Evolutionary conservation across 1,140 invertebrate species (phyloP), one percentile per base, ranked within the genome.

Genomic region (Aphelenchoides besseyi): DNA sequence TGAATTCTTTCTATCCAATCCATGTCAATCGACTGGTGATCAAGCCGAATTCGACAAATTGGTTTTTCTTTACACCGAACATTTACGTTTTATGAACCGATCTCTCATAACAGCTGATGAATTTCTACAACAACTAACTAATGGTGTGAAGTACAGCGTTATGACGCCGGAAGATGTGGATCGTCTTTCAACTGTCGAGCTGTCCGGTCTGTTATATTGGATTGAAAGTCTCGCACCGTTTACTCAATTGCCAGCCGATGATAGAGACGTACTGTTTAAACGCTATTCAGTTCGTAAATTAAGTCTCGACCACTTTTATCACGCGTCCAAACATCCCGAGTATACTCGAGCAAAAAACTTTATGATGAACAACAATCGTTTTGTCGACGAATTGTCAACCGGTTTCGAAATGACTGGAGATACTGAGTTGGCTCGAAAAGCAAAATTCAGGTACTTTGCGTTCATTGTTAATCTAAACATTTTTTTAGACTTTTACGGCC

Each of bases 101-200:
- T 54, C 67, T 28, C 26, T 57, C 23, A 29, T 69, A 26, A 57
- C 67, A 26, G 28, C 41, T 2, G 67, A 69, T 5, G 48, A 69
- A 3, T 69, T 69, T 54, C 26, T 69, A 12, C 35, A 29, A 12
- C 9, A 54, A 18, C 16, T 35, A 2, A 35, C 26, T n/a, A 2
- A n/a, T 8, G 26, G 1, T 23, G 41, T 48, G 12, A 12, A 23
- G 12, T 48, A 48, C 41, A 23, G 12, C 12, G 41, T 23, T 28
- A 69, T 69, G 67, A 26, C 37, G 9, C 67, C 67, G 29, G 8
- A 54, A 16, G 67, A 69, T 37, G 67, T 69, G 1, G 67, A 69
- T 0, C 37, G 41, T 5, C 52, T 69, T 5, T 61, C 67, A 16
- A 57, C 67, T n/a, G 52, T 69, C n/a, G 67, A 69, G 35, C 30